Evolutionary conservation across 2,888 invertebrate species (phyloP).

Genomic region (Pyrrhia umbra): DNA sequence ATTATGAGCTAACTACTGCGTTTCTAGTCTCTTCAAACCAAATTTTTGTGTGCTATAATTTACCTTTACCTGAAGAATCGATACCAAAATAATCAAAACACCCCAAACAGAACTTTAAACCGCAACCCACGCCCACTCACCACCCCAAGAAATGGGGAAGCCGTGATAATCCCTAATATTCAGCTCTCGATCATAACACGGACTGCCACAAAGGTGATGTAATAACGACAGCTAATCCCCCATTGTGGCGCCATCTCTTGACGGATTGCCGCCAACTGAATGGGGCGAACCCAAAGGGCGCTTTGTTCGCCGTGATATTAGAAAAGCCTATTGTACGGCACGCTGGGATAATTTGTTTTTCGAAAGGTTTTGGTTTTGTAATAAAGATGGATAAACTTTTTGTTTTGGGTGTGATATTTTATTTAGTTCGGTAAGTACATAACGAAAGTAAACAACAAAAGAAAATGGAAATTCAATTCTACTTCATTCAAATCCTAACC

Average conservation of each 20-base stretch:
- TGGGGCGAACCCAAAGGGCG: slow-evolving; percentile 84
- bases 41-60: too few relatives aligned
- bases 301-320: slow-evolving; percentile 84
- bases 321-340: slow-evolving; percentile 79
- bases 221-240: slow-evolving; percentile 88
- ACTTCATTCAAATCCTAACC: too few relatives aligned
- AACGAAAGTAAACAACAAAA: too few relatives aligned
- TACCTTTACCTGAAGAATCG: neutral
- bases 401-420: slow-evolving; percentile 28
- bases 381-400: slow-evolving; percentile 64
- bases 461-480: too few relatives aligned
- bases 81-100: slow-evolving; percentile 16
- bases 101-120: slow-evolving; percentile 29
- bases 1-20: too few relatives aligned
- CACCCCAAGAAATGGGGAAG: slow-evolving; percentile 78
- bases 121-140: slow-evolving; percentile 33
- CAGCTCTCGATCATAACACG: slow-evolving; percentile 86
- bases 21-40: too few relatives aligned
- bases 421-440: too few relatives aligned
- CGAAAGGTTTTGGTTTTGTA: slow-evolving; percentile 67
- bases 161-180: slow-evolving; percentile 89
- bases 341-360: slow-evolving; percentile 83
- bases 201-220: slow-evolving; percentile 86
- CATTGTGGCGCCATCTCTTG: slow-evolving; percentile 89
- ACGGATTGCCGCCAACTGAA: slow-evolving; percentile 86